Evolutionary conservation across 2,888 invertebrate genomes (phyloP).

Genomic region (Gastracanthus pulcherrimus): DNA sequence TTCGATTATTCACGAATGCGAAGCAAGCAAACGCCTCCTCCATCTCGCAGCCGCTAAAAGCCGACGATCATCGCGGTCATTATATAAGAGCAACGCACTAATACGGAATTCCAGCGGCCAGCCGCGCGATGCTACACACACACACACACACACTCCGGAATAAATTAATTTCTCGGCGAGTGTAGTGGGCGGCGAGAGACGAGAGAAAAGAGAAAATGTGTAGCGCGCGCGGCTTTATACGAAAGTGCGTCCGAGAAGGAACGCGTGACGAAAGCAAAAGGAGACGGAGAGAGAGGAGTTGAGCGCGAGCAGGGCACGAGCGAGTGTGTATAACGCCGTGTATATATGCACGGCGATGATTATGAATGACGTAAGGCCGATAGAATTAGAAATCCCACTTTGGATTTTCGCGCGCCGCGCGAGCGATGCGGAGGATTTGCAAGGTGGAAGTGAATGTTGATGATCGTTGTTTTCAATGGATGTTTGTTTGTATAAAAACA

Average conservation of each 20-base stretch:
- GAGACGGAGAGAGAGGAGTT: neutral
- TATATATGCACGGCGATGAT: conserved; percentile 9
- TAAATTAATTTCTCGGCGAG: conserved; percentile 38
- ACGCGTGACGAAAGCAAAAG: conserved; percentile 39
- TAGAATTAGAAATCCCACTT: conserved; percentile 48
- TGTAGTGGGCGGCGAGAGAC: conserved; percentile 32
- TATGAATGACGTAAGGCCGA: conserved; percentile 34
- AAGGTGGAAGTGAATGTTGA: too few relatives aligned
- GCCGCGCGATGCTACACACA: too few relatives aligned
- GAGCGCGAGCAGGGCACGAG: neutral
- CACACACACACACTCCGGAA: conserved; percentile 24
- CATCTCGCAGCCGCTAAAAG: neutral
- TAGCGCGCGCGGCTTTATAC: neutral
- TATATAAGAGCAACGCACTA: conserved; percentile 37
- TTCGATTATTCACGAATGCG: conserved; percentile 6
- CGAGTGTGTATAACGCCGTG: neutral
- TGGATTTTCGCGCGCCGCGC: conserved; percentile 9
- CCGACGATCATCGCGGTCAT: conserved; percentile 2
- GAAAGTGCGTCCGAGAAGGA: neutral
- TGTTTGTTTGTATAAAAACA: too few relatives aligned
- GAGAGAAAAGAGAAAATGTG: conserved; percentile 25
- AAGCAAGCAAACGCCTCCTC: neutral
- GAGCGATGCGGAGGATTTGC: neutral
- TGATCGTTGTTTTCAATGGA: too few relatives aligned
- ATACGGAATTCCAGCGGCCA: conserved; percentile 4